Base-by-base conservation (phyloP, 1,140 invertebrate species). In the Tenebrio molitor region DNA sequence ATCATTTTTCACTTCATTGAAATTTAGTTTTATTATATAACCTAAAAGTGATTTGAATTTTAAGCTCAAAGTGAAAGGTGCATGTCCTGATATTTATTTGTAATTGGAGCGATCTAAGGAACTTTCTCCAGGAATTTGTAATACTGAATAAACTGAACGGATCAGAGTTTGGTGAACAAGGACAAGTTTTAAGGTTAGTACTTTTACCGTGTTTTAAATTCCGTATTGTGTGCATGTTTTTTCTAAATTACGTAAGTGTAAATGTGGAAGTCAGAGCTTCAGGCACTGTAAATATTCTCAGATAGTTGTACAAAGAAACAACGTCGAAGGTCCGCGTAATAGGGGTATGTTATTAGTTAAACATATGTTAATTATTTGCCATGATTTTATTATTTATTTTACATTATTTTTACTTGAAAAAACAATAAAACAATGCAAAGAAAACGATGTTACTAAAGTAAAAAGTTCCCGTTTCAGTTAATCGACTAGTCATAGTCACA, bases 161-260 rank as follows among this genome's bases (percentile, higher is more conserved):
- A 7, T 50, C 4, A 10, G 2, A 50, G n/a, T 50, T 50, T 23
- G n/a, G 16, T 19, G 17, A 21, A 50, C 17, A 50, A 50, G 44
- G 44, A 50, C 44, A 50, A 50, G 44, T 21, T 29, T 29, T 50
- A 50, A 21, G 44, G 44, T 50, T 17, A 50, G 44, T 50, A 21
- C 44, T 50, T 50, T 50, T 50, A 21, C 15, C 21, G 15, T 7
- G 21, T 50, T 50, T 23, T 23, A n/a, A 50, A 46, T 50, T 50
- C 10, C 16, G 17, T n/a, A 21, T 50, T 21, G 44, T 23, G 44
- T 19, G 16, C 19, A 10, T 21, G 17, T 19, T 19, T 15, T 7
- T 44, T 50, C 25, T 3, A 4, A 50, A 50, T 50, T 50, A 50
- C 17, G 44, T 50, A 50, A 50, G 44, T 10, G 17, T 19, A 17